Evolutionary conservation across 2,113 vertebrate species (phyloP).

Genomic region (Syngnathus floridae): DNA sequence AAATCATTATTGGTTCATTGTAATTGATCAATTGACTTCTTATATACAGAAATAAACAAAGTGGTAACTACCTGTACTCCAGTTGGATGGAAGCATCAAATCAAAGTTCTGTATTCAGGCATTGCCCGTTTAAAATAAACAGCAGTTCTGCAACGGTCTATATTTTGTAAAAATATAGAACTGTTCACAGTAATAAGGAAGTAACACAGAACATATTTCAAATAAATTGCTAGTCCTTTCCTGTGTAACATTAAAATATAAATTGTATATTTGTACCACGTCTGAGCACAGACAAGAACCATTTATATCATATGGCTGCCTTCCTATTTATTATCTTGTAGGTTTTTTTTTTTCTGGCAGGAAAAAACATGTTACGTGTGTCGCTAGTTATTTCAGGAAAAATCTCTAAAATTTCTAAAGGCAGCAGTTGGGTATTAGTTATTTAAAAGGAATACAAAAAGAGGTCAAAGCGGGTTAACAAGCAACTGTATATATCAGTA

Average conservation of each 20-base stretch:
- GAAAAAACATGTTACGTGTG: constrained; percentile 7
- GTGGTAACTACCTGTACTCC: constrained; percentile 7
- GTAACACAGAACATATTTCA: neutral
- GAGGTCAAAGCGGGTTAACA: constrained; percentile 53
- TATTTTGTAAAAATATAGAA: neutral
- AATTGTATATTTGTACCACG: constrained; percentile 2
- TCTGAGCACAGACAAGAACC: constrained; percentile 11
- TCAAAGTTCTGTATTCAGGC: neutral
- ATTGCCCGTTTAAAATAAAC: neutral
- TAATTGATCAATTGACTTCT: constrained; percentile 47
- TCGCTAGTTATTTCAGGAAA: neutral
- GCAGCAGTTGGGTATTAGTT: constrained; percentile 54
- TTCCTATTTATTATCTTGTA: constrained; percentile 17
- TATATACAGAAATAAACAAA: constrained; percentile 55
- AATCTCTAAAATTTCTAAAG: constrained; percentile 47
- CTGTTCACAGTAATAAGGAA: neutral
- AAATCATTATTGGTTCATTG: constrained; percentile 46
- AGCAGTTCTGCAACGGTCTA: neutral
- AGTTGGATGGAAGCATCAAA: constrained; percentile 17
- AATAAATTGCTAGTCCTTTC: constrained; percentile 19
- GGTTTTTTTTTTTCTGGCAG: neutral
- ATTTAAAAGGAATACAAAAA: constrained; percentile 54
- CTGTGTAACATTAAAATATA: constrained; percentile 26
- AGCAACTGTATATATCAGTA: constrained; percentile 41
- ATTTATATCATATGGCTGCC: constrained; percentile 36